Base-by-base conservation (phyloP, 2,113 vertebrate genomes). In the Zapornia atra region DNA sequence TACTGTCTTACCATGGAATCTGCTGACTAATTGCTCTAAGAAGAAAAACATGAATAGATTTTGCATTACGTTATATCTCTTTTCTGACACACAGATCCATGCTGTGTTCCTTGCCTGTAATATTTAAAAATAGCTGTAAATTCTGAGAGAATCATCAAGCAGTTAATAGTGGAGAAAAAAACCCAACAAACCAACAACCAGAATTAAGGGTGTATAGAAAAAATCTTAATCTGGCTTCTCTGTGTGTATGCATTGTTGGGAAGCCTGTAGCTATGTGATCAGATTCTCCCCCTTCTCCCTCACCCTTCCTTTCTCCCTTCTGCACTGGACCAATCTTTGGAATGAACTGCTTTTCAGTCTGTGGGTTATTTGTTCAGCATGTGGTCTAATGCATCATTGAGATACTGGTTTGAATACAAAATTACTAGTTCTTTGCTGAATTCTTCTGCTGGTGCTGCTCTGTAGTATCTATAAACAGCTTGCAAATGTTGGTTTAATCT, bases 121-220 rank as follows among this genome's bases (percentile, higher is more conserved):
- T 85, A 50, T 22, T 76, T 94, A 79, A 89, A 94, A 95, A 53
- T 85, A 65, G 53, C 70, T 91, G 50, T 82, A 80, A 82, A 87
- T 73, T 85, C 29, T 87, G 65, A 76, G 73, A 89, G 72, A 87
- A 48, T 72, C 44, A 57, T 68, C 60, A 84, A 75, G 33, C 34
- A 69, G 80, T 87, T 88, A 82, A 86, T 66, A 75, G 14, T 64
- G 48, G 77, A 69, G n/a, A n/a, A 12, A 83, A 85, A 68, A 42
- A 11, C 17, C 44, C 44, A 46, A 46, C 44, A 29, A 56, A 56
- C 28, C 11, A 16, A 29, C 11, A 16, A 12, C 0, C 19, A 69
- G 57, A 81, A 81, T 64, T 78, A 94, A 82, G 76, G 16, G 10
- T 78, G 5, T 48, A 38, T 66, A 69, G 70, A 92, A 83, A 81